Evolutionary conservation across 1,140 invertebrate species (phyloP), one percentile per base, ranked within the genome.

Genomic region (Drosophila aff.): DNA sequence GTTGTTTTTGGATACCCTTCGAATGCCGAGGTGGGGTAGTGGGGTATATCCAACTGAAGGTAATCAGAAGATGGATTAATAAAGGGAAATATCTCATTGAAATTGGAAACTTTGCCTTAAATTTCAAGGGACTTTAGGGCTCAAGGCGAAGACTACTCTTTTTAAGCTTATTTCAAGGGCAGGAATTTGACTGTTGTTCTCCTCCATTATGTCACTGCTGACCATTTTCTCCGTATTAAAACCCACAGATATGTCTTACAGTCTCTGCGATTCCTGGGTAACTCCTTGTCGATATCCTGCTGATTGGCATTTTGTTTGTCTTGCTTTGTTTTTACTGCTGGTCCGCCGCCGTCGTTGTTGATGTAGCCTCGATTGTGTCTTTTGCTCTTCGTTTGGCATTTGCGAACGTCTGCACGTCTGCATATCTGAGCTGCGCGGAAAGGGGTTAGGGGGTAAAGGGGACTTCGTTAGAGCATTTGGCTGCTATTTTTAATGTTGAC

Each of bases 401-500:
- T 65, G 81, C 84, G 63, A 87, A 89, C 84, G 84, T 87, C 84
- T 89, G 84, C 84, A 84, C 66, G 81, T 87, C 81, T 87, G 76
- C 80, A 89, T 89, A 82, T 82, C 82, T 86, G 66, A 65, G 64
- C 76, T 41, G 41, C 49, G 8, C 23, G 46, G 33, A 3, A 61
- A 50, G 21, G 64, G 61, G 33, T n/a, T 16, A 2, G 16, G 26
- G n/a, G 41, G 43, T 36, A 44, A 15, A 13, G 40, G 57, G 46
- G 63, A 23, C 33, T 71, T 50, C 41, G 64, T 69, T 68, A 80
- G 57, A 76, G 80, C 84, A 87, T 83, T 87, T 71, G 84, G 64
- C 76, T 89, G 83, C 83, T 89, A 87, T 87, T 87, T 87, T 87
- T 87, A 87, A 87, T 87, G 84, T 89, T 87, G 84, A 87, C 84